A percentile compares a stretch with the other conserved stretches of the same genome.
Evolutionary conservation across 1,140 invertebrate species (phyloP).

Genomic region (Penaeus indicus): DNA sequence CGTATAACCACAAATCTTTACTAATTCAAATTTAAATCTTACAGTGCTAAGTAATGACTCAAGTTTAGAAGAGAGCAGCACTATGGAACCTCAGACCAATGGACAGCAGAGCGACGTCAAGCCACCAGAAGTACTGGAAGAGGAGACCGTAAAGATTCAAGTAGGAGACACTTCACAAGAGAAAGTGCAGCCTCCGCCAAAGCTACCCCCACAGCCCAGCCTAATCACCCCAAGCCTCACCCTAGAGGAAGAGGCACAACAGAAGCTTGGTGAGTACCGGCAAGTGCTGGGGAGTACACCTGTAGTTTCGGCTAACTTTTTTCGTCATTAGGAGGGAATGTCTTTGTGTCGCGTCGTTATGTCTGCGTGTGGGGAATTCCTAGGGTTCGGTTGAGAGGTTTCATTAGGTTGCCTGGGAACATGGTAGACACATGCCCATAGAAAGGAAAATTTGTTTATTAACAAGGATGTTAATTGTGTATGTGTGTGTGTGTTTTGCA

Average conservation of each 20-base stretch:
- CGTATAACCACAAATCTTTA: too few relatives aligned
- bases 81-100: conserved; percentile 54
- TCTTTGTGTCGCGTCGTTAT: background rate
- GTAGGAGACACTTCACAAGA: background rate
- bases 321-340: background rate
- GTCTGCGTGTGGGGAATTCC: too few relatives aligned
- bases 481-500: too few relatives aligned
- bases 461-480: too few relatives aligned
- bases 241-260: conserved; percentile 54
- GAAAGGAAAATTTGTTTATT: too few relatives aligned
- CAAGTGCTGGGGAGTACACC: background rate
- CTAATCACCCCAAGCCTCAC: conserved; percentile 54
- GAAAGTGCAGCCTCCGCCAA: conserved; percentile 37
- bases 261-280: conserved; percentile 48
- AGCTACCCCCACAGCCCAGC: conserved; percentile 31
- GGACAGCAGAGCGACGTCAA: conserved; percentile 47
- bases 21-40: background rate
- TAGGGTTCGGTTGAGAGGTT: too few relatives aligned
- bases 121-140: background rate
- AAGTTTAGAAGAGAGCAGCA: conserved; percentile 55
- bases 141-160: background rate
- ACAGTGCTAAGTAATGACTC: conserved; percentile 63
- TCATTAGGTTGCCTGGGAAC: too few relatives aligned
- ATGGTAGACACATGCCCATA: too few relatives aligned
- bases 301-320: background rate